These are phyloP conservation scores for Heterochromis multidens DNA, from an alignment of 2,113 vertebrate species.

Conservation along the genomic window DNA sequence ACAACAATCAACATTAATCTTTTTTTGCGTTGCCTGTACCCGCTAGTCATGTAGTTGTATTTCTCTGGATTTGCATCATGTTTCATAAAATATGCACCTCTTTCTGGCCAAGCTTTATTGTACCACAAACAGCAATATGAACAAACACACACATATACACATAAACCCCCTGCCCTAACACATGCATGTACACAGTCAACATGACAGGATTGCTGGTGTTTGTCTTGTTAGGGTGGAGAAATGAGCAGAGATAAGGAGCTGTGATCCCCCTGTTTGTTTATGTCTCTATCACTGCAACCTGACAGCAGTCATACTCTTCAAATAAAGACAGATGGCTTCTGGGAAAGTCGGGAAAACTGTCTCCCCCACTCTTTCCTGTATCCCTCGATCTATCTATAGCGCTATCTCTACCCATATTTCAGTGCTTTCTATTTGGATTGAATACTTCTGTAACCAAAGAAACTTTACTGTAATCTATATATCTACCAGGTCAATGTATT, in stretches of 20 bases:
- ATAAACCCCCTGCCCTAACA: neutral
- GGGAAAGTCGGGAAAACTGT: slow-evolving; percentile 15
- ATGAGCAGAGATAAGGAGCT: slow-evolving; percentile 48
- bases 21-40: neutral
- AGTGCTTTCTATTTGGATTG: neutral
- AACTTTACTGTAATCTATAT: neutral
- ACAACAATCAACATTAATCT: neutral
- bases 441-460: neutral
- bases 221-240: slow-evolving; percentile 56
- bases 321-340: slow-evolving; percentile 50
- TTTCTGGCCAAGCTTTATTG: slow-evolving; percentile 17
- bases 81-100: neutral
- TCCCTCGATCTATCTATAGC: slow-evolving; percentile 5
- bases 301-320: slow-evolving; percentile 48
- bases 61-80: slow-evolving; percentile 23
- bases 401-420: neutral
- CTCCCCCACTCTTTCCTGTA: neutral
- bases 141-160: neutral
- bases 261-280: slow-evolving; percentile 60
- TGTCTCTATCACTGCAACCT: slow-evolving; percentile 50
- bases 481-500: neutral
- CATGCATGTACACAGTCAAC: slow-evolving; percentile 33
- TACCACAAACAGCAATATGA: neutral
- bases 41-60: neutral
- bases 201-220: slow-evolving; percentile 49